A percentile compares a stretch with the other conserved stretches of the same genome.
phyloP scores from a whole-genome alignment of 2,888 invertebrate genomes.

The Crematogaster levior region DNA sequence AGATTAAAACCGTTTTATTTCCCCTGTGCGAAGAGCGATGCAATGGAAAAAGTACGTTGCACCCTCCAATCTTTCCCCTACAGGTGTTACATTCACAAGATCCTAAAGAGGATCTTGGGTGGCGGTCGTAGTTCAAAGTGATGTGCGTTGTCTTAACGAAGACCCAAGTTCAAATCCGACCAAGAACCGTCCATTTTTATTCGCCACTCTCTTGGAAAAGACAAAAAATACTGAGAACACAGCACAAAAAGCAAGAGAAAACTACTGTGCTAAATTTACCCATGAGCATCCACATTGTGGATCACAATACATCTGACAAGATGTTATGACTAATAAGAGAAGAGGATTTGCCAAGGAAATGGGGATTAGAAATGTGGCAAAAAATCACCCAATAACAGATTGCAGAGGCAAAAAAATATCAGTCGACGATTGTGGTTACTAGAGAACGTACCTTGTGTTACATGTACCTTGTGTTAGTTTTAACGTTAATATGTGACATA shows the following conservation, averaged over 20 bases:
- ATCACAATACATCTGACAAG: no score
- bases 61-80: background rate
- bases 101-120: no score
- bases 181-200: no score
- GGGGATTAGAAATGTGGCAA: background rate
- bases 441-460: background rate
- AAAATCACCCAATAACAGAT: background rate
- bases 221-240: no score
- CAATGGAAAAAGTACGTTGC: background rate
- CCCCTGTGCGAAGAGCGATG: background rate
- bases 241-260: no score
- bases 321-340: no score
- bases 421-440: background rate
- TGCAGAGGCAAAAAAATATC: background rate
- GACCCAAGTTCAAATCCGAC: no score
- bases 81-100: conserved; percentile 14
- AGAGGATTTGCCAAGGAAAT: background rate
- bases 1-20: background rate
- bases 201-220: no score
- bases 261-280: no score
- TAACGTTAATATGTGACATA: background rate
- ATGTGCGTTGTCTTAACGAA: no score
- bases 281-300: no score
- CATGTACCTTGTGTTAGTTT: background rate
- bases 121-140: no score